These are phyloP conservation scores for Ciona savignyi DNA, from an alignment of 23 tunicate species.

Conservation along the genomic window DNA sequence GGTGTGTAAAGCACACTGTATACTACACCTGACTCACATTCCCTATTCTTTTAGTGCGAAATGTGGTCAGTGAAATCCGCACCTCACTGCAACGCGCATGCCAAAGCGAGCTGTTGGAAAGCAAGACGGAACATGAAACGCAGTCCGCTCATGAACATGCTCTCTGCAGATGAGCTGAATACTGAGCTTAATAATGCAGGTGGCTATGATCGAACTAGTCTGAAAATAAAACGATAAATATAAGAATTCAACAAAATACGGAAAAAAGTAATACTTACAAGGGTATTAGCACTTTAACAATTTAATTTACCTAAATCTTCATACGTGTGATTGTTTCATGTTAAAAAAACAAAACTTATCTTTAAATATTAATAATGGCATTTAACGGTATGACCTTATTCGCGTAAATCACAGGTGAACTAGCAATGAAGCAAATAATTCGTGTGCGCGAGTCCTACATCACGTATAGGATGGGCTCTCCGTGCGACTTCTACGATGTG, in stretches of 20 bases:
- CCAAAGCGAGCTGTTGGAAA: slow-evolving; percentile 79
- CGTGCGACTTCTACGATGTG: slow-evolving; percentile 48
- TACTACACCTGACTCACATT: background rate
- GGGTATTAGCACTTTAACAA: no score
- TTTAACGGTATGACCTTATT: no score
- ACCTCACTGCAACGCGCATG: slow-evolving; percentile 78
- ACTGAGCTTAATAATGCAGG: slow-evolving; percentile 48
- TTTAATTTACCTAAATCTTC: no score
- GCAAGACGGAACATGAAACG: slow-evolving; percentile 73
- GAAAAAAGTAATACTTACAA: no score
- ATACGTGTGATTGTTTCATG: background rate
- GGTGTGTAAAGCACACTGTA: no score
- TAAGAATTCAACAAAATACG: no score
- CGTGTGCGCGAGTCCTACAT: slow-evolving; percentile 56
- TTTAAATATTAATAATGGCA: no score
- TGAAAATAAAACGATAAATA: no score
- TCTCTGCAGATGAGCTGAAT: slow-evolving; percentile 39
- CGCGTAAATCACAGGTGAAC: slow-evolving; percentile 26
- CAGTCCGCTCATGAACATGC: slow-evolving; percentile 50
- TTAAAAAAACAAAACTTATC: no score
- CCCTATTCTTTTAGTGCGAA: slow-evolving; percentile 27
- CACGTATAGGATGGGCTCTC: slow-evolving; percentile 50
- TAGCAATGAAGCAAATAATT: slow-evolving; percentile 42
- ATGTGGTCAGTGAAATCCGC: slow-evolving; percentile 25
- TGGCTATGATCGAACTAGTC: no score